Evolutionary conservation across 1,140 invertebrate genomes (phyloP), one percentile per base, ranked within the genome.

Genomic region (Scaptomyza pallida): DNA sequence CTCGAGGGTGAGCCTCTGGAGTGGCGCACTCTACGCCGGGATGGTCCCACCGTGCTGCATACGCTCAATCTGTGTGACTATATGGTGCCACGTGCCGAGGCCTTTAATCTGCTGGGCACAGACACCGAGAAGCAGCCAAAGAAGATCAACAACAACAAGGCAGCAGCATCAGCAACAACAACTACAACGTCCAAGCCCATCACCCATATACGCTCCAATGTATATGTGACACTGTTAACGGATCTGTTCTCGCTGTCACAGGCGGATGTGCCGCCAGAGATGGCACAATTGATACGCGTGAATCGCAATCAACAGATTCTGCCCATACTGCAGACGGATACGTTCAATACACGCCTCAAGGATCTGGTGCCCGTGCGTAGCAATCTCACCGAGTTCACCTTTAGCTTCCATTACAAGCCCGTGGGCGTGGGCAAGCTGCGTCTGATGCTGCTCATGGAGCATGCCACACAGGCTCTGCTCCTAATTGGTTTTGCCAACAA

Each of bases 401-500:
- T 95, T 2, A 91, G 91, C 47, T 93, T 94, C 43, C 90, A 93
- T 23, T 95, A 95, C 81, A 91, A 92, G 15, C 95, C 96, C 1
- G 93, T 94, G 4, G 93, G 94, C 1, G 92, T 95, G 78, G 95
- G 95, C 52, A 95, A 94, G 69, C 91, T 95, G 33, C 93, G 95
- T 63, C 92, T 98, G 76, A 94, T 96, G 78, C 91, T 95, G 15
- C 96, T 98, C 88, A 94, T 99, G 77, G 94, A 97, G 78, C 92
- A 95, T 17, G 95, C 97, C 2, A 94, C 99, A 71, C 92, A 94
- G 19, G 94, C 94, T 37, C 93, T 99, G 64, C 92, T 94, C 13
- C 77, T 91, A 30, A 92, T 97, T 23, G 98, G 98, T 15, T 99
- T 99, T 82, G 95, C 95, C 47, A 94, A 96, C 47, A 98, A 98